Evolutionary conservation across 2,888 invertebrate genomes (phyloP), one percentile per base, ranked within the genome.

Genomic region (Pterobdella sp.): DNA sequence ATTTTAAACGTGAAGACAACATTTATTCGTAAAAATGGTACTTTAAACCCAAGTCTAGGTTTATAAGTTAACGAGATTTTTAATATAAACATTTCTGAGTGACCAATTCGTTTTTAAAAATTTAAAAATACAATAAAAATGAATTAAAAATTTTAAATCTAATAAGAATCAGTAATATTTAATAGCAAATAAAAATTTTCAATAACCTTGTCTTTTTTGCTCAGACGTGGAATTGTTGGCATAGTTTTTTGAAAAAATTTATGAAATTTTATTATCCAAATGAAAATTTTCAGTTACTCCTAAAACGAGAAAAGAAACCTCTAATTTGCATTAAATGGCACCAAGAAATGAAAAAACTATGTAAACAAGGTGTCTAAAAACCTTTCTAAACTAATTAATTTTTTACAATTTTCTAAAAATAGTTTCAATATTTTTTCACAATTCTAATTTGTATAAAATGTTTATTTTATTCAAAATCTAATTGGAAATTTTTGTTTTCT

Each of bases 301-400:
- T 14, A 14, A 56, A 14, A 26, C 60, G 18, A 14, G 10, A 56
- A 26, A 7, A 56, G n/a, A 56, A 56, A 56, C 60, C 60, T 56
- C 60, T 56, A 56, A 56, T 56, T 56, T 56, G 60, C 60, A 56
- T 56, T 56, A 56, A 56, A 56, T 56, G 60, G 60, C 60, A 56
- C 60, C 60, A 56, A 56, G 10, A 26, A 56, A 26, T 56, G 60
- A 22, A 14, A 4, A 56, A 56, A 56, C 4, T 22, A n/a, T 56
- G 60, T 56, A 56, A 56, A 56, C 60, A 56, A 56, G 60, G 14
- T 22, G 60, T 26, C 60, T 56, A 56, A 56, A 22, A 4, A 18
- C 60, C 60, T 3, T 22, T 42, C 49, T 42, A 22, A 22, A 7
- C 10, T 42, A 42, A 42, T 14, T 42, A 22, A 14, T 42, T 42